A percentile compares a stretch with the other conserved stretches of the same genome.
phyloP scores from a whole-genome alignment of 2,888 invertebrate genomes.

The Xestia ashworthii region DNA sequence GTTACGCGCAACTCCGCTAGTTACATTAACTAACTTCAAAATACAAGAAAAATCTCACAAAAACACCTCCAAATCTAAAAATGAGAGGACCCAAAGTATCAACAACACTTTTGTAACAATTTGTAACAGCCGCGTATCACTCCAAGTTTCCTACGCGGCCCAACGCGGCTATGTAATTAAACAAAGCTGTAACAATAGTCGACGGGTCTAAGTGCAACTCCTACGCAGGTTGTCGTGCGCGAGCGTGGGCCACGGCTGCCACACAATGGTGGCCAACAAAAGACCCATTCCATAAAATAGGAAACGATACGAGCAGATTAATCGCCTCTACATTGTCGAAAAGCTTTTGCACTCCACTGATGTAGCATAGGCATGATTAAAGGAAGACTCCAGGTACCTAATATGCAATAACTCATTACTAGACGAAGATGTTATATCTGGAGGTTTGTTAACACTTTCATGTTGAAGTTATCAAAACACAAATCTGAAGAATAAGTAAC shows the following conservation, averaged over 20 bases:
- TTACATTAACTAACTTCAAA: neutral
- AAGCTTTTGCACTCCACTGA: neutral
- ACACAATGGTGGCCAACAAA: constrained; percentile 26
- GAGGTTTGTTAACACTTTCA: neutral
- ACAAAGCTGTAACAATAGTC: constrained; percentile 61
- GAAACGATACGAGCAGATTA: constrained; percentile 28
- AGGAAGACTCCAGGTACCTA: neutral
- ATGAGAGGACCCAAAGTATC: neutral
- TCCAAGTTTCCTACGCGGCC: constrained; percentile 1
- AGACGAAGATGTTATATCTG: neutral
- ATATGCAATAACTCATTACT: neutral
- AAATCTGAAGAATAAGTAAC: neutral
- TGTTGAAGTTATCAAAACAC: neutral
- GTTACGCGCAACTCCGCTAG: neutral
- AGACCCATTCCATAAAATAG: constrained; percentile 22
- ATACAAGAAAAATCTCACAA: neutral
- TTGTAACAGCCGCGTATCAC: constrained; percentile 32
- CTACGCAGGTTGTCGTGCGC: constrained; percentile 55
- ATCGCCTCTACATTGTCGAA: constrained; percentile 6
- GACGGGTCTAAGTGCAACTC: constrained; percentile 57
- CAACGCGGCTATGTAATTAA: constrained; percentile 49
- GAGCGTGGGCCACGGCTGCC: constrained; percentile 49
- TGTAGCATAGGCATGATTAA: neutral
- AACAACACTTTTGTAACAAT: constrained; percentile 23
- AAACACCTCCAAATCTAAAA: neutral